Percentiles rank a stretch among this genome's conserved stretches.
Conservation (phyloP, 1,140 invertebrate species). For the Tetranychus cinnabarinus region DNA sequence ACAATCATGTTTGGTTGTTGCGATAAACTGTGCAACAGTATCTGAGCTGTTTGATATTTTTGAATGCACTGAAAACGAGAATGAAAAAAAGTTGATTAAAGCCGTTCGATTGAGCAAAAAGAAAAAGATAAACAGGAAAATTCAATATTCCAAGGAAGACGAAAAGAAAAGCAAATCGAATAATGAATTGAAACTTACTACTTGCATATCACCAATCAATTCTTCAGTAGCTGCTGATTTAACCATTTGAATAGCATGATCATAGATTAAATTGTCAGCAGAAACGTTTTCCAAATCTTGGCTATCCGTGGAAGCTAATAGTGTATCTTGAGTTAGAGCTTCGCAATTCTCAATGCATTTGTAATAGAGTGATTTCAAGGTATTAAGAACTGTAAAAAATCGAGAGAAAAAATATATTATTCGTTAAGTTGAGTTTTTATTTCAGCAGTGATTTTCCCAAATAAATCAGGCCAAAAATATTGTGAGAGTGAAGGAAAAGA, state of each 20-base stretch:
- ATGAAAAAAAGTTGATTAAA: background rate
- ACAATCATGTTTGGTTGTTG: slow-evolving; percentile 53
- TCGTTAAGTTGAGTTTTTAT: no score
- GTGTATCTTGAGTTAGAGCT: slow-evolving; percentile 27
- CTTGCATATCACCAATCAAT: slow-evolving; percentile 72
- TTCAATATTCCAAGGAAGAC: no score
- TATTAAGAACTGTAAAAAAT: slow-evolving; percentile 40
- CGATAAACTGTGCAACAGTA: slow-evolving; percentile 80
- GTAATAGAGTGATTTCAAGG: slow-evolving; percentile 69
- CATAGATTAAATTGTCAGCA: slow-evolving; percentile 82
- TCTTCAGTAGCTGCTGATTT: slow-evolving; percentile 91
- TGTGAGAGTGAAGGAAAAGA: no score
- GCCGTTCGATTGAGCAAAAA: no score
- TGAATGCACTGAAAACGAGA: slow-evolving; percentile 48
- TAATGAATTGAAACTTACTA: slow-evolving; percentile 20
- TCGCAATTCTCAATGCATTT: slow-evolving; percentile 65
- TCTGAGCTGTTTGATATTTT: slow-evolving; percentile 89
- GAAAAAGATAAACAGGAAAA: no score
- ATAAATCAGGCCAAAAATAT: no score
- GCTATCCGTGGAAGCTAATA: slow-evolving; percentile 28
- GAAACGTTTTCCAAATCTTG: slow-evolving; percentile 43
- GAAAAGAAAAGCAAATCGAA: no score
- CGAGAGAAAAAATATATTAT: background rate
- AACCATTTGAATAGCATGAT: slow-evolving; percentile 89
- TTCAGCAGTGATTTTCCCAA: no score